Base-by-base conservation (phyloP, 2,888 invertebrate genomes). In the Trissolcus japonicus region DNA sequence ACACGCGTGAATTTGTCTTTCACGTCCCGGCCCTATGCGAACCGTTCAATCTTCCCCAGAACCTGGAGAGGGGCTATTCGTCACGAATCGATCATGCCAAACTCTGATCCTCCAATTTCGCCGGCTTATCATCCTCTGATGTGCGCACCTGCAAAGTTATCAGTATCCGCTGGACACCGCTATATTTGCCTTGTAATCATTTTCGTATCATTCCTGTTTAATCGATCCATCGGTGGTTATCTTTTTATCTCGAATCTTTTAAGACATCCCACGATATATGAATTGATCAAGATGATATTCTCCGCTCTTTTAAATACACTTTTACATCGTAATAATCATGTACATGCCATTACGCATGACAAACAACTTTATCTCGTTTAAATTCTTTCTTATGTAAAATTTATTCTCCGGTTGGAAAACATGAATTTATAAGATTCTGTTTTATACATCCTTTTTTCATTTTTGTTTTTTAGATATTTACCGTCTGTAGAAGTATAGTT, bases 151-250 rank as follows among this genome's bases (percentile, higher is more conserved):
- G 51, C 41, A 14, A 41, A 35, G 59, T 74, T 74, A 60, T 74
- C 61, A 57, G 63, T 59, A 43, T 56, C 54, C 35, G 29, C 7
- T 19, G 43, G 55, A 53, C 65, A 48, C 50, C 50, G 73, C 66
- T 66, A 66, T 66, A 66, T 74, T 60, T 65, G 65, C 72, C 35
- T 11, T 43, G 56, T 76, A 76, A 76, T 69, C 75, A 48, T 68
- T 69, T 60, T 59, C 54, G 53, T 63, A 35, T 35, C 35, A 35
- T 11, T 35, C 9, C 7, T 35, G 13, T 16, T 61, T 76, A 66
- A 76, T 69, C 76, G 69, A 76, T 76, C 65, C 69, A 61, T 76
- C 69, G 61, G 46, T 21, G 48, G 43, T 55, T 41, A 35, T 17
- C 54, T 59, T 72, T 35, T 35, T 35, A 35, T 35, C 35, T 7